phyloP scores from a whole-genome alignment of 1,140 invertebrate genomes.

The Trachymyrmex cornetzi region DNA sequence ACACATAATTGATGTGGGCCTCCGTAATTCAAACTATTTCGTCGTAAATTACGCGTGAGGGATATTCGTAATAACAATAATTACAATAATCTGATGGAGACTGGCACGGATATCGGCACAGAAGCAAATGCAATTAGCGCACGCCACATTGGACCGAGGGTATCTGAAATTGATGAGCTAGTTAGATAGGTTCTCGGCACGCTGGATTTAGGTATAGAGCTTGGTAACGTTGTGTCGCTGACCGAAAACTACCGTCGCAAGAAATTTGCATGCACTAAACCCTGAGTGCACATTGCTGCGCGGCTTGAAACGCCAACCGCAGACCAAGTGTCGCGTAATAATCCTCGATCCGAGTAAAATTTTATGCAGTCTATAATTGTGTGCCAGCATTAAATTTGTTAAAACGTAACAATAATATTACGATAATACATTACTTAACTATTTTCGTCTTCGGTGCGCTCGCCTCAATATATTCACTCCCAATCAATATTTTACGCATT shows the following conservation, averaged over 20 bases:
- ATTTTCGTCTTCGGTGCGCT: not conserved
- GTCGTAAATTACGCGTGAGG: slow-evolving; percentile 56
- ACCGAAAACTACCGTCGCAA: slow-evolving; percentile 49
- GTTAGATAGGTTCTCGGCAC: slow-evolving; percentile 59
- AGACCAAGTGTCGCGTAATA: not conserved
- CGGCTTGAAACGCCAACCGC: not conserved
- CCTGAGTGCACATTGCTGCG: slow-evolving; percentile 15
- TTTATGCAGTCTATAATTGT: not conserved
- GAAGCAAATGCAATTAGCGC: slow-evolving; percentile 63
- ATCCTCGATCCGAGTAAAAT: not conserved
- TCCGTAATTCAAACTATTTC: slow-evolving; percentile 61
- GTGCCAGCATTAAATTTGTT: not conserved
- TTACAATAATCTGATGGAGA: slow-evolving; percentile 63
- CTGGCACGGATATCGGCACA: slow-evolving; percentile 52
- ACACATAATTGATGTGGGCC: slow-evolving; percentile 54
- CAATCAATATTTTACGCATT: slow-evolving; percentile 19
- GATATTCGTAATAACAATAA: slow-evolving; percentile 66
- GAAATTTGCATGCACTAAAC: slow-evolving; percentile 24
- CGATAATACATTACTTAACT: not conserved
- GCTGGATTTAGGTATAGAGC: slow-evolving; percentile 47
- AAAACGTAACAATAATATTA: not conserved
- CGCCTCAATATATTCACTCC: not conserved
- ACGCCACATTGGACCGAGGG: slow-evolving; percentile 55
- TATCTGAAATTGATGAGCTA: slow-evolving; percentile 65
- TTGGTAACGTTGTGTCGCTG: slow-evolving; percentile 22